Percentiles rank a stretch among this genome's conserved stretches.
Evolutionary conservation across 2,113 vertebrate species (phyloP).

Genomic region (Cranoglanis bouderius): DNA sequence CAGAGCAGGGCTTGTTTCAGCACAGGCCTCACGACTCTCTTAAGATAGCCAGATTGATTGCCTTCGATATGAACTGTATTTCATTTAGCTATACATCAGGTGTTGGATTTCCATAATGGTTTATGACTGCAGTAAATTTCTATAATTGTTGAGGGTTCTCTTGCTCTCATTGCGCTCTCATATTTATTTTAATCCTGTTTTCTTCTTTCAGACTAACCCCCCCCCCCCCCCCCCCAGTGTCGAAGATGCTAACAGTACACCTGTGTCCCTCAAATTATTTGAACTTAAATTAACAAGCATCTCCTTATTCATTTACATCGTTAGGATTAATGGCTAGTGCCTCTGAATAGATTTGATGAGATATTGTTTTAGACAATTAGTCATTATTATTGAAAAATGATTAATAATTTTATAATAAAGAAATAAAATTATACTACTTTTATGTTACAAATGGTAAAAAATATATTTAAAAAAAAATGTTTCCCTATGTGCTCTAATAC

Average conservation of each 20-base stretch:
- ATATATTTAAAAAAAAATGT: not conserved
- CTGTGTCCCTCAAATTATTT: not conserved
- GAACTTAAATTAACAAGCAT: not conserved
- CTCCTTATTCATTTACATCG: not conserved
- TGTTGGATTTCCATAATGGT: constrained; percentile 61
- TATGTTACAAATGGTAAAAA: not conserved
- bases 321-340: no score
- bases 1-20: constrained; percentile 52
- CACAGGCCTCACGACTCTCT: constrained; percentile 51
- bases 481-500: not conserved
- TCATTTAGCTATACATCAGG: constrained; percentile 62
- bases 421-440: not conserved
- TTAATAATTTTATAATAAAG: not conserved
- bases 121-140: constrained; percentile 60
- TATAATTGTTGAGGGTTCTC: constrained; percentile 58
- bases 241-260: not conserved
- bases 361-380: not conserved
- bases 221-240: not conserved
- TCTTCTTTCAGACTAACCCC: not conserved
- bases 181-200: constrained; percentile 41
- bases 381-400: not conserved
- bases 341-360: not conserved
- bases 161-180: not conserved
- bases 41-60: constrained; percentile 62
- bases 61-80: constrained; percentile 61